Conservation (phyloP, 2,797 vertebrate species). For the Hemitrygon akajei region DNA sequence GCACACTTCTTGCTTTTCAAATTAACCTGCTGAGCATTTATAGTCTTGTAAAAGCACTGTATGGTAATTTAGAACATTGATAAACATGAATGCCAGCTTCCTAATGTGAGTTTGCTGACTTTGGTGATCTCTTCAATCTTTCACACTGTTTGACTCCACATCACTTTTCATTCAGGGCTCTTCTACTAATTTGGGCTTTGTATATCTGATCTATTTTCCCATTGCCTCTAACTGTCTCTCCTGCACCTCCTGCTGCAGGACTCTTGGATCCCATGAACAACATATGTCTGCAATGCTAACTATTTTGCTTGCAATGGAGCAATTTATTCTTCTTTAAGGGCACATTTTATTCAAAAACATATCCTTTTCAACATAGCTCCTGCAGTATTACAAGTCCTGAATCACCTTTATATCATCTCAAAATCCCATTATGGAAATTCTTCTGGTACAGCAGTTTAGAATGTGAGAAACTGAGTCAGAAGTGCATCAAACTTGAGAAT, state of each 20-base stretch:
- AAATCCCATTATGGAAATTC: not conserved
- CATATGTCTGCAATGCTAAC: not conserved
- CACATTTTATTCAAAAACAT: not conserved
- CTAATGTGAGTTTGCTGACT: conserved; percentile 13
- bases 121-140: not conserved
- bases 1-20: conserved; percentile 27
- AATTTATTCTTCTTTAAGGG: too few species aligned
- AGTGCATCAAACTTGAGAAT: not conserved
- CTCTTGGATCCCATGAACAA: not conserved
- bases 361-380: not conserved
- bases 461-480: not conserved
- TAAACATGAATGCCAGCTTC: conserved; percentile 26
- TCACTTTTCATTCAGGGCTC: not conserved
- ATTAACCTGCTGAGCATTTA: not conserved
- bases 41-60: not conserved
- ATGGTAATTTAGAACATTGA: conserved; percentile 7
- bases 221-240: not conserved
- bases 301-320: not conserved
- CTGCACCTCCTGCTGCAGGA: not conserved
- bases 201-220: not conserved
- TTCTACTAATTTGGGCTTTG: conserved; percentile 14
- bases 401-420: too few species aligned
- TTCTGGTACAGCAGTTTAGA: too few species aligned
- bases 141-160: conserved; percentile 4
- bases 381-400: not conserved